Conservation (phyloP, 2,797 vertebrate species). For the Lagorchestes hirsutus region DNA sequence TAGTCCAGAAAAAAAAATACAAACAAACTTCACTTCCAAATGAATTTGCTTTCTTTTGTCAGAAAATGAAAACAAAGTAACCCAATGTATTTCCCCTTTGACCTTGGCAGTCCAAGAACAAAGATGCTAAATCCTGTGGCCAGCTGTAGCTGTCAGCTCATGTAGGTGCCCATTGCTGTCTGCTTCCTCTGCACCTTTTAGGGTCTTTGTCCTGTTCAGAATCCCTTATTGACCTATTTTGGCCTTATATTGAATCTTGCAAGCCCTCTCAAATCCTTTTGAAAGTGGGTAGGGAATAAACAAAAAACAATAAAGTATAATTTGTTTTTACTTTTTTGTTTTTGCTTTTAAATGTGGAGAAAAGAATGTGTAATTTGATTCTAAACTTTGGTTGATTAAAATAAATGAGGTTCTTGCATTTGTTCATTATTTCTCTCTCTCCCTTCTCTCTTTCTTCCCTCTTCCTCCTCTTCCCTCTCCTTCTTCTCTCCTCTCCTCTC, state of each 20-base stretch:
- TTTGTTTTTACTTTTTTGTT: constrained; percentile 61
- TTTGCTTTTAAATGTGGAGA: constrained; percentile 66
- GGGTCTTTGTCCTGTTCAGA: neutral
- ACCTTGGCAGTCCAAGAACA: neutral
- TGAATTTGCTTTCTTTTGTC: constrained; percentile 13
- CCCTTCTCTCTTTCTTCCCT: neutral
- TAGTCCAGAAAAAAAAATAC: neutral
- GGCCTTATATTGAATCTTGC: constrained; percentile 48
- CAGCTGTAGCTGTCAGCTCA: neutral
- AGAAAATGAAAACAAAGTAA: constrained; percentile 28
- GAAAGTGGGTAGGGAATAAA: constrained; percentile 61
- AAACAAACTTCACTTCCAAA: neutral
- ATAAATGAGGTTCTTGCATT: constrained; percentile 64
- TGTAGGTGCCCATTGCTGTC: neutral
- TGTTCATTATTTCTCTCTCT: constrained; percentile 28
- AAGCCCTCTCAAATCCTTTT: constrained; percentile 61
- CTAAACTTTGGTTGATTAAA: constrained; percentile 73
- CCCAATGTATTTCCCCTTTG: constrained; percentile 33
- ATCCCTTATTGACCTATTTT: constrained; percentile 27
- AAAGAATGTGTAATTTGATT: constrained; percentile 64
- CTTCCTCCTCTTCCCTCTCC: neutral
- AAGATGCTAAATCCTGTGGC: neutral
- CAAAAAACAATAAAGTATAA: constrained; percentile 57
- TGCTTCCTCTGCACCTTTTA: constrained; percentile 1
- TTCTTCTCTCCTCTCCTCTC: neutral